Base-by-base conservation (phyloP, 2,113 vertebrate species). In the Onychostoma macrolepis region DNA sequence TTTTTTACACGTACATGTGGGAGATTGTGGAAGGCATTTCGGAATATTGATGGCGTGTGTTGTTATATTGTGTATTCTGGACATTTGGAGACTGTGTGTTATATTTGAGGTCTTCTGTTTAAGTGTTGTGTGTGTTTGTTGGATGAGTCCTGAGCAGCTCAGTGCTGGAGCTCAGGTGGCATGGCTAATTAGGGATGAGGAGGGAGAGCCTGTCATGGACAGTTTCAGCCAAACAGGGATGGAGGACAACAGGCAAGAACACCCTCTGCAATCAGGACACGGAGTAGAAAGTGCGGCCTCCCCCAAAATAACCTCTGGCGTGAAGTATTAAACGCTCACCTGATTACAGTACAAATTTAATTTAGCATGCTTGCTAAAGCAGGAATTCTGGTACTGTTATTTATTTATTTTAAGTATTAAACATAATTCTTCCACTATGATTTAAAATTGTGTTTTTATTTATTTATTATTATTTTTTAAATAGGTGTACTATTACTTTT, bases 101-200 rank as follows among this genome's bases (percentile, higher is more conserved):
- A 4, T 24, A 33, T 71, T 13, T 69, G 28, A 67, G 4, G 48
- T 72, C 33, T 72, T 9, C 33, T 75, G 38, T 15, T 67, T 81
- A 15, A 65, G 21, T 79, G 17, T 56, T 33, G 7, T 21, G 7
- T 21, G 41, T 71, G 41, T 19, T n/a, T 28, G 41, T 15, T 53
- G 89, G 33, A 87, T 79, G 90, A 91, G 65, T 91, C 91, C 56
- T 74, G 84, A 90, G 79, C 63, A 72, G 87, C 84, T 88, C 28
- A 33, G 15, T 21, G 4, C 71, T 78, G 89, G 65, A 61, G 80
- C 80, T 71, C 85, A 87, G 87, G 77, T 88, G 89, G 90, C 90
- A 77, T 3, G 82, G 71, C 76, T 88, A 81, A 92, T 94, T 90
- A 91, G 81, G 84, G 86, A 80, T 85, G 61, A 89, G 86, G 89